phyloP scores from a whole-genome alignment of 2,113 vertebrate genomes.

The Pseudorhombus dupliciocellatus region DNA sequence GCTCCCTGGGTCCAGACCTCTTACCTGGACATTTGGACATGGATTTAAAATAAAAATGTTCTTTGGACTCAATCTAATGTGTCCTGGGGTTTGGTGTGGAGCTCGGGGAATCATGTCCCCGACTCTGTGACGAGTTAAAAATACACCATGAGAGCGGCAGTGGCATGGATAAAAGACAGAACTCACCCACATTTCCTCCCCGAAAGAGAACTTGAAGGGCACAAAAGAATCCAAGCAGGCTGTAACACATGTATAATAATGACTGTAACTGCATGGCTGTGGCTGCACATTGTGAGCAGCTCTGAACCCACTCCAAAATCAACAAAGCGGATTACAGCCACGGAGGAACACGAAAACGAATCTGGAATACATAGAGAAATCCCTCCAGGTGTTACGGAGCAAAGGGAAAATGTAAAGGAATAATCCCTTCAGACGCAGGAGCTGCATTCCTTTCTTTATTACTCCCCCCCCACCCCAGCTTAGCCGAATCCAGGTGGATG shows the following conservation, averaged over 20 bases:
- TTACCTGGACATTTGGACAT: conserved; percentile 13
- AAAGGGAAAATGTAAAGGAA: conserved; percentile 54
- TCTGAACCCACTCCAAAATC: conserved; percentile 28
- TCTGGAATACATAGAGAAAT: conserved; percentile 49
- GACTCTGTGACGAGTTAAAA: conserved; percentile 41
- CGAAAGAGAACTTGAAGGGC: neutral
- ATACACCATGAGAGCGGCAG: conserved; percentile 14
- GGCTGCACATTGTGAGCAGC: conserved; percentile 33
- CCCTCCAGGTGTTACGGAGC: conserved; percentile 65
- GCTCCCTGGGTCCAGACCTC: neutral
- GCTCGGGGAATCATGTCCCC: conserved; percentile 48
- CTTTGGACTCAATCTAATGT: conserved; percentile 3
- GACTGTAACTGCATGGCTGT: conserved; percentile 6
- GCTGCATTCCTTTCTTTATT: conserved; percentile 80
- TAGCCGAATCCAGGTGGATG: conserved; percentile 69
- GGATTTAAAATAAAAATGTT: conserved; percentile 29
- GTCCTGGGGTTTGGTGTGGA: neutral
- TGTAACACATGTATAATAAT: conserved; percentile 6
- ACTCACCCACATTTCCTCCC: conserved; percentile 42
- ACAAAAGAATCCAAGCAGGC: conserved; percentile 17
- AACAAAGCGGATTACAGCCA: conserved; percentile 50
- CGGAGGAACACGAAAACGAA: conserved; percentile 33
- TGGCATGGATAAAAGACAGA: conserved; percentile 1
- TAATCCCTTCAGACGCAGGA: conserved; percentile 64
- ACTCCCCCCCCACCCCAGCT: conserved; percentile 49